phyloP scores from a whole-genome alignment of 1,140 invertebrate genomes.

The Antheraea mylitta region DNA sequence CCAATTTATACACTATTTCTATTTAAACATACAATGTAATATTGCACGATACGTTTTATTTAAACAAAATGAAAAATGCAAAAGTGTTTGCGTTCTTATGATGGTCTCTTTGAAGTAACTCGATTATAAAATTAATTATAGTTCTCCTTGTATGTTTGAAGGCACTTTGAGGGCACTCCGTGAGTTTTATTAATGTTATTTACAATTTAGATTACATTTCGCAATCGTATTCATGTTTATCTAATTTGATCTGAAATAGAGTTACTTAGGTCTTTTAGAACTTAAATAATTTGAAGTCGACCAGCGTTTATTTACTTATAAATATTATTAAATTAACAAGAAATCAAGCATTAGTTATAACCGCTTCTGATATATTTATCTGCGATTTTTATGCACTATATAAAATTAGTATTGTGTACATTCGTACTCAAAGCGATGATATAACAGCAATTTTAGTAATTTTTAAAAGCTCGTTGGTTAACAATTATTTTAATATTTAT shows the following conservation, averaged over 20 bases:
- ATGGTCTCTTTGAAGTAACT: conserved; percentile 15
- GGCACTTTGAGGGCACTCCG: conserved; percentile 14
- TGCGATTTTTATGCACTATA: too few species aligned
- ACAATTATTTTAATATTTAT: too few species aligned
- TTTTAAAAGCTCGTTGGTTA: too few species aligned
- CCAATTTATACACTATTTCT: too few species aligned
- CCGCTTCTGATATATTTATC: too few species aligned
- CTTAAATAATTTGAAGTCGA: neutral
- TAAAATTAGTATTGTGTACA: too few species aligned
- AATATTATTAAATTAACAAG: too few species aligned
- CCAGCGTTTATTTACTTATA: too few species aligned
- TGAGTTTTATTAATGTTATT: conserved; percentile 18
- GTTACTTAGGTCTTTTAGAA: neutral
- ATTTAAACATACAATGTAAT: too few species aligned
- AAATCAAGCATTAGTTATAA: too few species aligned
- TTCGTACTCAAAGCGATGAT: too few species aligned
- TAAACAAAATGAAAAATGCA: conserved; percentile 23
- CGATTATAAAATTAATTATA: conserved; percentile 19
- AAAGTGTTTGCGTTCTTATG: conserved; percentile 15
- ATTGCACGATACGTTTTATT: conserved; percentile 19
- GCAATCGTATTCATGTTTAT: neutral
- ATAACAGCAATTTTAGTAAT: too few species aligned
- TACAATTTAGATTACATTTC: conserved; percentile 19
- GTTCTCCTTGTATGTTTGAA: conserved; percentile 7
- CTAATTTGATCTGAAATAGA: neutral